Conservation (phyloP, 2,797 vertebrate species). For the Synaphobranchus kaupii region DNA sequence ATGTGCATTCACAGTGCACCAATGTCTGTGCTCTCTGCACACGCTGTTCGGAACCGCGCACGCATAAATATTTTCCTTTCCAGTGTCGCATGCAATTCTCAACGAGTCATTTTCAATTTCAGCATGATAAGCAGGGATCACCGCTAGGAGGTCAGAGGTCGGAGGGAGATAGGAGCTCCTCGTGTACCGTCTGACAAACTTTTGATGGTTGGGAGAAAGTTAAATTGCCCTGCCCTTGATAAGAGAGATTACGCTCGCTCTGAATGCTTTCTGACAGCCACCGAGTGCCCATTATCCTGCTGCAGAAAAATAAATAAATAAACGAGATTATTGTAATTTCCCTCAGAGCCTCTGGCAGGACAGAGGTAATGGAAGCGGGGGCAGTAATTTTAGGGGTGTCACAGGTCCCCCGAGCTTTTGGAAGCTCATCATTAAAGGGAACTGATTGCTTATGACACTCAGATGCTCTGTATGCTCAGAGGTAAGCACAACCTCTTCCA, state of each 20-base stretch:
- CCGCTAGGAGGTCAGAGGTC: neutral
- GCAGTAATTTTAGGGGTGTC: constrained; percentile 12
- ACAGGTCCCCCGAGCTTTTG: neutral
- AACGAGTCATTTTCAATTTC: neutral
- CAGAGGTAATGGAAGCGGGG: constrained; percentile 2
- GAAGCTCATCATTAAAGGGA: constrained; percentile 21
- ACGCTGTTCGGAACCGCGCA: neutral
- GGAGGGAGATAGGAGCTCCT: neutral
- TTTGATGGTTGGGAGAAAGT: constrained; percentile 61
- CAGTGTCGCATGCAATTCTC: neutral
- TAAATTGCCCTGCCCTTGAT: constrained; percentile 38
- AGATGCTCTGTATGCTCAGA: neutral
- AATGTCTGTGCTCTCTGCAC: too few species aligned
- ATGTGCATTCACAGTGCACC: neutral
- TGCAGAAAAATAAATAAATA: constrained; percentile 11
- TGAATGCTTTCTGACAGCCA: neutral
- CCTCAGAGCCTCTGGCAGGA: neutral
- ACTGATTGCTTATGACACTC: constrained; percentile 28
- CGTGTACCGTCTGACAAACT: constrained; percentile 64
- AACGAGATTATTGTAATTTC: constrained; percentile 21
- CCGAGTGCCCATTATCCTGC: neutral
- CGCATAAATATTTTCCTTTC: neutral
- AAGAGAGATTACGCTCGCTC: neutral
- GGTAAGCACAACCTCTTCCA: neutral
- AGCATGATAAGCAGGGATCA: neutral